Conservation (phyloP, 2,888 invertebrate genomes). For the Mamestra brassicae region DNA sequence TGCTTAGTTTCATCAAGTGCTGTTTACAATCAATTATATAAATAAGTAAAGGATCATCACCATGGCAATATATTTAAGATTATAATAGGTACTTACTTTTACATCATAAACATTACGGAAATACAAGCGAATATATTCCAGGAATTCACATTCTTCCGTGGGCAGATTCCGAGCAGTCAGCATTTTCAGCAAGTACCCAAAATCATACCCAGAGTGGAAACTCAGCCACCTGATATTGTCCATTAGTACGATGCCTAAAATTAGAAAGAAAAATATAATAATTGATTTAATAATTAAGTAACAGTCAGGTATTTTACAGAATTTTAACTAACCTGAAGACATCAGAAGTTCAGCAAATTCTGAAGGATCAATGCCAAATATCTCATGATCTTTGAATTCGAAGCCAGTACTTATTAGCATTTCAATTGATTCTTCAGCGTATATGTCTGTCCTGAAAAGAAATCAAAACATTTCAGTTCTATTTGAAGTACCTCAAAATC, state of each 20-base stretch:
- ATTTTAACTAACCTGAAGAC: constrained; percentile 87
- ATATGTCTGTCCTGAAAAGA: neutral
- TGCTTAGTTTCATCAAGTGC: constrained; percentile 99
- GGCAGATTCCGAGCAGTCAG: constrained; percentile 98
- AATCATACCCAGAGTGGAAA: constrained; percentile 99
- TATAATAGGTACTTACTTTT: constrained; percentile 92
- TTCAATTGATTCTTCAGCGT: constrained; percentile 94
- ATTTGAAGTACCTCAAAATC: too few relatives aligned
- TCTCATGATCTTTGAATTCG: constrained; percentile 99
- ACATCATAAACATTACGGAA: constrained; percentile 99
- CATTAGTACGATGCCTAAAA: constrained; percentile 96
- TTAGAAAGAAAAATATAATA: neutral
- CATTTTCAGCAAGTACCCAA: constrained; percentile 98
- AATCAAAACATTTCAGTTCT: neutral
- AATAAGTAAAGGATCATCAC: neutral
- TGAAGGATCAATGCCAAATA: constrained; percentile 98
- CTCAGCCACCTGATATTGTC: constrained; percentile 99
- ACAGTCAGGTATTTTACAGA: neutral
- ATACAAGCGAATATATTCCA: constrained; percentile 97
- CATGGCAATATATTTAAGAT: neutral
- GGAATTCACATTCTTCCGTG: constrained; percentile 98
- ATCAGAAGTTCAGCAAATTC: constrained; percentile 99
- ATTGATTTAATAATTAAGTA: neutral
- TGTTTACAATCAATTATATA: constrained; percentile 72
- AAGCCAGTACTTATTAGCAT: constrained; percentile 98